Percentiles rank a stretch among this genome's conserved stretches.
These are phyloP conservation scores for Gymnoscopelus braueri DNA, from an alignment of 2,797 vertebrate genomes.

Conservation along the genomic window DNA sequence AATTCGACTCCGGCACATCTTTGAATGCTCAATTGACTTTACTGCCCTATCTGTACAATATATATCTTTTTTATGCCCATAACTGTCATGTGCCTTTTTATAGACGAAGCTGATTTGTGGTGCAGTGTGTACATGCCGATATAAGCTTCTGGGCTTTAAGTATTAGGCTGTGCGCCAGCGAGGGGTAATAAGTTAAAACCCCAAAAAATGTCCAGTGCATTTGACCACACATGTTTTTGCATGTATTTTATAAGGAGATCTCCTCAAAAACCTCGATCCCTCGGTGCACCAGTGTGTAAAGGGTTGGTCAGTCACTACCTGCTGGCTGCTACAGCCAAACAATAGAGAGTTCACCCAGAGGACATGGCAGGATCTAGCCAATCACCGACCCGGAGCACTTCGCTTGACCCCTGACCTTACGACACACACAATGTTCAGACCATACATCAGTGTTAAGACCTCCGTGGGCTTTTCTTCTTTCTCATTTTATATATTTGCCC, in stretches of 20 bases:
- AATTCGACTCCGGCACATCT: background rate
- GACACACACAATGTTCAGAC: conserved; percentile 79
- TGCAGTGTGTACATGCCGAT: conserved; percentile 15
- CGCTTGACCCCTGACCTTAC: conserved; percentile 82
- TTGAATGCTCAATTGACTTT: conserved; percentile 10
- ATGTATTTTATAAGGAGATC: conserved; percentile 48
- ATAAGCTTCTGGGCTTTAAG: conserved; percentile 33
- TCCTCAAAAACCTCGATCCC: conserved; percentile 22
- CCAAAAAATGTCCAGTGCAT: conserved; percentile 42
- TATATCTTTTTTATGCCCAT: conserved; percentile 13
- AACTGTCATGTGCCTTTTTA: conserved; percentile 35
- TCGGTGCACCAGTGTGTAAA: conserved; percentile 67
- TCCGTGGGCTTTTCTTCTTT: conserved; percentile 53
- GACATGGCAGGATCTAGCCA: conserved; percentile 91
- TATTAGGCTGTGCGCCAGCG: conserved; percentile 13
- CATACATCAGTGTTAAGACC: conserved; percentile 76
- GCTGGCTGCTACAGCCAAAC: conserved; percentile 80
- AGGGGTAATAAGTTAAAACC: conserved; percentile 32
- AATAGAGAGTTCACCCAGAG: conserved; percentile 91
- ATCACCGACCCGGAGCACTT: conserved; percentile 87
- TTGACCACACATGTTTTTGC: conserved; percentile 51
- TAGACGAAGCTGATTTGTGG: conserved; percentile 39
- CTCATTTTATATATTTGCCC: conserved; percentile 55
- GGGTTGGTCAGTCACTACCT: conserved; percentile 81
- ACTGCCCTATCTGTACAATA: conserved; percentile 42